phyloP scores from a whole-genome alignment of 2,888 invertebrate species.

The Matsumyia berberina region DNA sequence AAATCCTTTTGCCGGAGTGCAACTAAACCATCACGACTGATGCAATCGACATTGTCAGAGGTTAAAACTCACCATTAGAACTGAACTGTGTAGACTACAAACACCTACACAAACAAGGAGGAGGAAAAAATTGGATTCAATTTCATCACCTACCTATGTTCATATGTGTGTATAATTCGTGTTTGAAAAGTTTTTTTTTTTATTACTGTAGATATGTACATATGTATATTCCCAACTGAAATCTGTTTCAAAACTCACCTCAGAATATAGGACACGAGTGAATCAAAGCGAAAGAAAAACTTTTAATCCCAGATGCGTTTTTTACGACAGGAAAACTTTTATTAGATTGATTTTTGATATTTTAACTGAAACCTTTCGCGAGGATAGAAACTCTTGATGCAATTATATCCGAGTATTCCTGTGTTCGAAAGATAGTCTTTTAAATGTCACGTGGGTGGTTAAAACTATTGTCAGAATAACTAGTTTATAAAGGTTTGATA shows the following conservation, averaged over 20 bases:
- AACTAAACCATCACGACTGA: conserved; percentile 23
- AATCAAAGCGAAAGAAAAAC: conserved; percentile 32
- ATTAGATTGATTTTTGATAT: conserved; percentile 50
- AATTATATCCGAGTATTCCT: not conserved
- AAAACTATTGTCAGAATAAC: not conserved
- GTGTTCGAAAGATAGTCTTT: not conserved
- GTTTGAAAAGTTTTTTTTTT: conserved; percentile 3
- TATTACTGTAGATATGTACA: conserved; percentile 8
- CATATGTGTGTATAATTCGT: no score
- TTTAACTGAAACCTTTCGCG: conserved; percentile 29
- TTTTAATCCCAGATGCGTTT: conserved; percentile 47
- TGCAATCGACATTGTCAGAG: conserved; percentile 25
- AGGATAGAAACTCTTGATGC: not conserved
- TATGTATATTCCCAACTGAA: conserved; percentile 6
- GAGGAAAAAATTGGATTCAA: conserved; percentile 13
- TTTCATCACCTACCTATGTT: conserved; percentile 31
- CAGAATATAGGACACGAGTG: conserved; percentile 13
- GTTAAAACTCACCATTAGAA: conserved; percentile 17
- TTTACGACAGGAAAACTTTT: conserved; percentile 26
- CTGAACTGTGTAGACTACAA: conserved; percentile 1
- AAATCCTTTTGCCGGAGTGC: conserved; percentile 14
- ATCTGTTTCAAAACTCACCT: conserved; percentile 1
- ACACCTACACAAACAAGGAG: conserved; percentile 16
- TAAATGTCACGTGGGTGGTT: conserved; percentile 7
- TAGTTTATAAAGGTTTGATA: not conserved